Conservation (phyloP, 2,888 invertebrate species). For the Anoplius nigerrimus region DNA sequence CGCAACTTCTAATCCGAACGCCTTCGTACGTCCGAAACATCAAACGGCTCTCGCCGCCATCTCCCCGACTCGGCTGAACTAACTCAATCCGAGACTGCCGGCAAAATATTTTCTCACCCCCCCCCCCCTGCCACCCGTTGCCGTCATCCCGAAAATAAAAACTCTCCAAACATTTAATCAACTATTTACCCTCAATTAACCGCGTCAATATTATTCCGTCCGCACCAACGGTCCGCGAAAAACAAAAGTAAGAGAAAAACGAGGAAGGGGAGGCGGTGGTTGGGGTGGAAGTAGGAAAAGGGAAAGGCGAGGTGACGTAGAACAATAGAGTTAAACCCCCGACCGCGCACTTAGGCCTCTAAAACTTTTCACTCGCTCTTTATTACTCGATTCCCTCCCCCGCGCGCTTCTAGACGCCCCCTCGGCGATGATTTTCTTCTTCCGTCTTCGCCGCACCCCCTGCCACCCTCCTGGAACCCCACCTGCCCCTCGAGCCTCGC, state of each 20-base stretch:
- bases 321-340: not conserved
- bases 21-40: too few relatives aligned
- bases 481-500: not conserved
- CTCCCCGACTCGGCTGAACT: too few relatives aligned
- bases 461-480: not conserved
- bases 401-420: conserved; percentile 6
- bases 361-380: conserved; percentile 25
- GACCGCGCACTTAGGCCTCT: conserved; percentile 38
- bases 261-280: not conserved
- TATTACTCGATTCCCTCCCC: conserved; percentile 17
- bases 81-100: too few relatives aligned
- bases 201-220: conserved; percentile 46
- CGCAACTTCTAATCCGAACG: too few relatives aligned
- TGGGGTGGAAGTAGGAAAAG: not conserved
- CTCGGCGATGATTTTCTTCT: conserved; percentile 19
- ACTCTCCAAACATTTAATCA: too few relatives aligned
- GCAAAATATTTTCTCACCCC: too few relatives aligned
- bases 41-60: too few relatives aligned
- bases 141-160: too few relatives aligned
- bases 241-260: not conserved
- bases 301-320: not conserved
- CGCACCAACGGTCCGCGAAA: conserved; percentile 26
- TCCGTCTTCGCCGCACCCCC: conserved; percentile 19
- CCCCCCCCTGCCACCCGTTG: too few relatives aligned
- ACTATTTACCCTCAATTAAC: conserved; percentile 41